A percentile compares a stretch with the other conserved stretches of the same genome.
phyloP scores from a whole-genome alignment of 1,140 invertebrate species.

The Drosophila bocki region DNA sequence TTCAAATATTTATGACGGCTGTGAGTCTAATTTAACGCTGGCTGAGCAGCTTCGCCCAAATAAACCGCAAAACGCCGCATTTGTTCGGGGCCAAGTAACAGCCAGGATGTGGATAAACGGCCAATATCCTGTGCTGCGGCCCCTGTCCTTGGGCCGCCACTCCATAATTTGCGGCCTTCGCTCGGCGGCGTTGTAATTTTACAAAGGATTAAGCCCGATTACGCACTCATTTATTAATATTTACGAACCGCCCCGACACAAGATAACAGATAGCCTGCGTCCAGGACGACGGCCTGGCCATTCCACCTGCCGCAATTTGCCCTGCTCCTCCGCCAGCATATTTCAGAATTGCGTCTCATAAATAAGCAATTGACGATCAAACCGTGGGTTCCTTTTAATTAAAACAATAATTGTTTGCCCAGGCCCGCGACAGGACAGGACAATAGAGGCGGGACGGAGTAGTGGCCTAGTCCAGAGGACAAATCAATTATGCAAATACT shows the following conservation, averaged over 20 bases:
- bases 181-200: slow-evolving; percentile 66
- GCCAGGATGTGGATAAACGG: slow-evolving; percentile 34
- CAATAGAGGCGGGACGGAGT: slow-evolving; percentile 3
- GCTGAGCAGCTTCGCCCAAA: slow-evolving; percentile 53
- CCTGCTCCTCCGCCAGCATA: slow-evolving; percentile 15
- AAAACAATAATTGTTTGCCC: slow-evolving; percentile 62
- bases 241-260: slow-evolving; percentile 62
- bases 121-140: slow-evolving; percentile 73
- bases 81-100: slow-evolving; percentile 46
- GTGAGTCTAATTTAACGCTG: slow-evolving; percentile 78
- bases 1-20: slow-evolving; percentile 76
- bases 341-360: slow-evolving; percentile 48
- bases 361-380: slow-evolving; percentile 54
- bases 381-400: slow-evolving; percentile 53
- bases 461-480: slow-evolving; percentile 25
- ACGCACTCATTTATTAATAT: slow-evolving; percentile 82
- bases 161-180: slow-evolving; percentile 63
- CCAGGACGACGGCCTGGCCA: slow-evolving; percentile 9
- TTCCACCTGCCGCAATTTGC: slow-evolving; percentile 29
- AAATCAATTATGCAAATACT: slow-evolving; percentile 67
- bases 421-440: slow-evolving; percentile 10
- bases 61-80: slow-evolving; percentile 48
- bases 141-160: slow-evolving; percentile 29
- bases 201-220: slow-evolving; percentile 82
- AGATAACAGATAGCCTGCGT: slow-evolving; percentile 57